These are phyloP conservation scores for Caerostris darwini DNA, from an alignment of 1,140 invertebrate genomes.

Conservation along the genomic window DNA sequence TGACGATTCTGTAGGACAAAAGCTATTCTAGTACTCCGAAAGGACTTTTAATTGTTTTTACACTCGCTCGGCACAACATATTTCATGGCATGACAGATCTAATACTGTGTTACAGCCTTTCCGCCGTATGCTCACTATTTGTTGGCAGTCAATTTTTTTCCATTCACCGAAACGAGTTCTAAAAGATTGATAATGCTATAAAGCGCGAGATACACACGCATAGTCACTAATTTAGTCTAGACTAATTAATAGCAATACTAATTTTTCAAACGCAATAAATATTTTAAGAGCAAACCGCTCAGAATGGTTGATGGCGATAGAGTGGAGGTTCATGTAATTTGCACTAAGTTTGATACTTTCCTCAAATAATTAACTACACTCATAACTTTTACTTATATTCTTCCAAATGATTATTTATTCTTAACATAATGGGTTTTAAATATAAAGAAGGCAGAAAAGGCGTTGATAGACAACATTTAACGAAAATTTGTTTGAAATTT, in stretches of 20 bases:
- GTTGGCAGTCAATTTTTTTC: conserved; percentile 34
- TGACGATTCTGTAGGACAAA: conserved; percentile 48
- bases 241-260: conserved; percentile 46
- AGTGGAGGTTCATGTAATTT: not conserved
- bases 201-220: conserved; percentile 5
- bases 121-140: conserved; percentile 20
- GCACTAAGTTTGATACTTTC: not conserved
- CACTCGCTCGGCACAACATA: conserved; percentile 24
- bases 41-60: conserved; percentile 45
- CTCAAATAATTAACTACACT: not conserved
- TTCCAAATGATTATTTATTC: too few species aligned
- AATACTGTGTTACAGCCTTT: conserved; percentile 48
- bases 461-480: too few species aligned
- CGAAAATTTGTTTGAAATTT: too few species aligned
- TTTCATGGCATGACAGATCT: conserved; percentile 58
- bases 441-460: too few species aligned
- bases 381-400: too few species aligned
- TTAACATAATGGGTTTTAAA: too few species aligned
- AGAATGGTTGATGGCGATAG: not conserved
- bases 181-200: conserved; percentile 53
- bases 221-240: conserved; percentile 46
- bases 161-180: not conserved
- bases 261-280: not conserved
- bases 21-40: conserved; percentile 45
- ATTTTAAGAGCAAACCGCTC: conserved; percentile 34